Conservation (phyloP, 2,888 invertebrate genomes). For the Stenotaenia linearis region DNA sequence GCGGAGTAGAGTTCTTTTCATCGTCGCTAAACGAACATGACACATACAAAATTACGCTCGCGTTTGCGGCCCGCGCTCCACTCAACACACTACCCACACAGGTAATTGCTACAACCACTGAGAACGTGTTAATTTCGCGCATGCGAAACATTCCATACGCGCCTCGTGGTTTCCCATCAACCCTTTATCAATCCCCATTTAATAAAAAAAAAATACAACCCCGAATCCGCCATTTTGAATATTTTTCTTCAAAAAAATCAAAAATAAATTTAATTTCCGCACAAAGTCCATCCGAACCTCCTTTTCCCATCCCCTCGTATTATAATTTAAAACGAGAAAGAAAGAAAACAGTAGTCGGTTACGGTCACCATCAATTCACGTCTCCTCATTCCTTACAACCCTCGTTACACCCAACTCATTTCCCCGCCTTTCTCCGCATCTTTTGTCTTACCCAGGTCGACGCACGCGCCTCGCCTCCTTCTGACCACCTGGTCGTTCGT, state of each 20-base stretch:
- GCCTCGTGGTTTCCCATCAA: neutral
- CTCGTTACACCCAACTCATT: neutral
- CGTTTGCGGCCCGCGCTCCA: conserved; percentile 28
- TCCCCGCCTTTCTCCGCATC: neutral
- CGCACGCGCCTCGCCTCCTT: neutral
- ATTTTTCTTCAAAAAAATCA: no score
- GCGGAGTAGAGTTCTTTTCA: neutral
- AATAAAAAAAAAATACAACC: neutral
- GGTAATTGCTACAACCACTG: conserved; percentile 32
- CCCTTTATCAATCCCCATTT: neutral
- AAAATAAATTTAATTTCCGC: no score
- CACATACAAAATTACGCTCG: conserved; percentile 32
- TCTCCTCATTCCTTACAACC: neutral
- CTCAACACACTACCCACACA: conserved; percentile 29
- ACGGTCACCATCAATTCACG: neutral
- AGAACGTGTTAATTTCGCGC: conserved; percentile 34
- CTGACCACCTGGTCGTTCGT: conserved; percentile 6
- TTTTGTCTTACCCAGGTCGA: neutral
- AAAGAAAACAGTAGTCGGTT: neutral
- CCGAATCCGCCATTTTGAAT: neutral
- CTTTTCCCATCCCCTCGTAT: neutral
- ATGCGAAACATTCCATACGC: conserved; percentile 2
- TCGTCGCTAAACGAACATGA: conserved; percentile 33
- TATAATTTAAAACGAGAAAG: neutral
- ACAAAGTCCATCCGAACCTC: no score